These are phyloP conservation scores for Stenopsyche tienmushanensis DNA, from an alignment of 1,140 invertebrate genomes.

Conservation along the genomic window DNA sequence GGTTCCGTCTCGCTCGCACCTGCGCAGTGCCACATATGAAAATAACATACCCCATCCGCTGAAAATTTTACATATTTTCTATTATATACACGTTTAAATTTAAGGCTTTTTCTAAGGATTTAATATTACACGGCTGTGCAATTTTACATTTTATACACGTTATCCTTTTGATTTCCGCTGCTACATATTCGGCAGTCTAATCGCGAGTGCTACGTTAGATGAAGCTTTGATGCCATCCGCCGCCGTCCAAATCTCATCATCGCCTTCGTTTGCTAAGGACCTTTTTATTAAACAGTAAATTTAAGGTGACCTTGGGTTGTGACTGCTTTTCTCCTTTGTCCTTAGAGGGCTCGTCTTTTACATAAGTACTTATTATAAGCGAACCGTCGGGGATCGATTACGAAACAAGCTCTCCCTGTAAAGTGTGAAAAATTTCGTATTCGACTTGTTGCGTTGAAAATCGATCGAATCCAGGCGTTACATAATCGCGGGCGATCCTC, in stretches of 20 bases:
- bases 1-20: neutral
- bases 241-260: slow-evolving; percentile 25
- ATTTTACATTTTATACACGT: neutral
- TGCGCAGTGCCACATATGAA: neutral
- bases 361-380: too few species aligned
- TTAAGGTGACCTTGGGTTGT: slow-evolving; percentile 24
- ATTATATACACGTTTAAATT: neutral
- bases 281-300: neutral
- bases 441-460: too few species aligned
- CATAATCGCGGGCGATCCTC: too few species aligned
- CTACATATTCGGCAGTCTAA: neutral
- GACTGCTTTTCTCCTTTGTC: slow-evolving; percentile 21
- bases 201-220: neutral
- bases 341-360: too few species aligned
- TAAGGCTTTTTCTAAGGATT: neutral
- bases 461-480: too few species aligned
- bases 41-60: neutral
- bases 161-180: neutral
- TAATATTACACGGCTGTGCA: neutral
- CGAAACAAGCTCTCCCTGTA: too few species aligned
- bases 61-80: neutral
- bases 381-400: too few species aligned
- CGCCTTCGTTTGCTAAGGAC: too few species aligned
- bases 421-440: too few species aligned
- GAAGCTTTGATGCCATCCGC: slow-evolving; percentile 7